Evolutionary conservation across 2,888 invertebrate species (phyloP).

Genomic region (Protodeltote pygarga): DNA sequence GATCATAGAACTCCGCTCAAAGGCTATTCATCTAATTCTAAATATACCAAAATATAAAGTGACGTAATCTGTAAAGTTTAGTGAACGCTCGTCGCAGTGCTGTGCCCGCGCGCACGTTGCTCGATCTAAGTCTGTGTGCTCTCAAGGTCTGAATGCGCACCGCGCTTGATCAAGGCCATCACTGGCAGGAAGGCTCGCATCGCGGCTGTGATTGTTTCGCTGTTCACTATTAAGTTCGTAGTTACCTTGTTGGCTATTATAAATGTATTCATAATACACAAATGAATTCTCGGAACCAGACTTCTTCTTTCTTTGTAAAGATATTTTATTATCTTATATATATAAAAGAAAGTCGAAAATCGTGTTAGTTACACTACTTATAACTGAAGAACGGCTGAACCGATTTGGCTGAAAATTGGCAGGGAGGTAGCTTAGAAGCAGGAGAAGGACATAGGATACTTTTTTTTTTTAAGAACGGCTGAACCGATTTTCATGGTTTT

Average conservation of each 20-base stretch:
- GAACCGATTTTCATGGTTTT: too few relatives aligned
- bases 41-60: slow-evolving; percentile 71
- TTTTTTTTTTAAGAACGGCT: too few relatives aligned
- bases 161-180: slow-evolving; percentile 75
- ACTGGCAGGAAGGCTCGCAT: slow-evolving; percentile 63
- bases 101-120: slow-evolving; percentile 68
- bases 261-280: slow-evolving; percentile 7
- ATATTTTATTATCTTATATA: slow-evolving; percentile 2
- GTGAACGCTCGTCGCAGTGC: slow-evolving; percentile 73
- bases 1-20: slow-evolving; percentile 68
- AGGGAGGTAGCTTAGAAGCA: too few relatives aligned
- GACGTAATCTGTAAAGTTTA: slow-evolving; percentile 83
- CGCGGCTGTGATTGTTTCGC: slow-evolving; percentile 45
- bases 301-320: slow-evolving; percentile 11
- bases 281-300: slow-evolving; percentile 3
- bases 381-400: too few relatives aligned
- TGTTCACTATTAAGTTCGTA: slow-evolving; percentile 35
- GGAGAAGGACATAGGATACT: too few relatives aligned
- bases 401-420: too few relatives aligned
- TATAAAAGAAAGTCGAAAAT: too few relatives aligned
- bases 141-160: slow-evolving; percentile 76
- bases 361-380: too few relatives aligned
- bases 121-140: slow-evolving; percentile 57
- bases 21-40: slow-evolving; percentile 76
- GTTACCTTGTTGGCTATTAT: slow-evolving; percentile 13